Conservation (phyloP, 2,888 invertebrate species). For the Morpho helenor region DNA sequence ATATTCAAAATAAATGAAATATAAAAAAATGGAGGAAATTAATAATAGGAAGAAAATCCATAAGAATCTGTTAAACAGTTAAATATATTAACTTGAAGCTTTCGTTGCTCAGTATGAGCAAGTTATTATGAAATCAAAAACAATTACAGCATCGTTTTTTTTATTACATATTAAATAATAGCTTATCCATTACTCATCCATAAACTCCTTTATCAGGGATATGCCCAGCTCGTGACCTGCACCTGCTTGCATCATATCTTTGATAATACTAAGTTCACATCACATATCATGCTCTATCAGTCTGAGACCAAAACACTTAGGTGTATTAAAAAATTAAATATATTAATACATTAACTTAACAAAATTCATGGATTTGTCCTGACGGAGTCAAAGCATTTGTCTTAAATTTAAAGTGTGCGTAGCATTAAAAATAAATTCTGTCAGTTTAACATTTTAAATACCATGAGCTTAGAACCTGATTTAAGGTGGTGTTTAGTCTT, state of each 20-base stretch:
- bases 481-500: too few relatives aligned
- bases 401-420: too few relatives aligned
- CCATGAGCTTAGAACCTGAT: too few relatives aligned
- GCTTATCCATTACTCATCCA: not conserved
- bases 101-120: not conserved
- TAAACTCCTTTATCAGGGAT: constrained; percentile 2
- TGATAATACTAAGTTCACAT: constrained; percentile 18
- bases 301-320: not conserved
- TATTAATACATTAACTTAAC: not conserved
- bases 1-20: too few relatives aligned
- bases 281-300: constrained; percentile 6
- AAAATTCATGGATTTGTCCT: too few relatives aligned
- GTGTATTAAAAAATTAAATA: too few relatives aligned
- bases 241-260: constrained; percentile 8
- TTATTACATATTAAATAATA: constrained; percentile 2
- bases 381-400: too few relatives aligned
- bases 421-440: too few relatives aligned
- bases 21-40: too few relatives aligned
- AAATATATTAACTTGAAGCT: not conserved
- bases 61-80: not conserved
- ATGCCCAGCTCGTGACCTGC: constrained; percentile 7
- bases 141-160: not conserved
- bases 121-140: not conserved
- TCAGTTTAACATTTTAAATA: too few relatives aligned
- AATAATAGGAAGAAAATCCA: not conserved